Evolutionary conservation across 2,888 invertebrate genomes (phyloP).

Genomic region (Cryptocheilus praepositus): DNA sequence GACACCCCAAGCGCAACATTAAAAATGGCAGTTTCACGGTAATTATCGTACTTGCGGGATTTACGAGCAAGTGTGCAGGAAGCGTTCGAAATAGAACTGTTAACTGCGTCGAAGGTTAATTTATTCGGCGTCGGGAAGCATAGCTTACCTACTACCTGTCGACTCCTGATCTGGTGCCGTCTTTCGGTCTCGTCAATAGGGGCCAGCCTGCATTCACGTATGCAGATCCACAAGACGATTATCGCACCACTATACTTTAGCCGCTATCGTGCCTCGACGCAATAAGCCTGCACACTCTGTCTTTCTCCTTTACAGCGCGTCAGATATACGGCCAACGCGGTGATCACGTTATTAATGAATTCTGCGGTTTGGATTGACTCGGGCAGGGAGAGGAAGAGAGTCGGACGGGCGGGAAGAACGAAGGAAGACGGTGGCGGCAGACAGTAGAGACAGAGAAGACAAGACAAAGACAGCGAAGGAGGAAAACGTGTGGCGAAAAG

Average conservation of each 20-base stretch:
- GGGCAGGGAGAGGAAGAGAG: slow-evolving; percentile 15
- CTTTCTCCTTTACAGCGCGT: slow-evolving; percentile 2
- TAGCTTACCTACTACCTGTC: slow-evolving; percentile 14
- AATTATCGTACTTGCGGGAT: too few relatives aligned
- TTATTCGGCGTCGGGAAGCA: too few relatives aligned
- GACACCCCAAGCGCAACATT: too few relatives aligned
- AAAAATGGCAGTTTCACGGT: too few relatives aligned
- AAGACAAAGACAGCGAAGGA: neutral
- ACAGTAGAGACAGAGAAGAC: neutral
- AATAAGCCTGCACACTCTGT: slow-evolving; percentile 15
- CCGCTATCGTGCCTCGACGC: slow-evolving; percentile 22
- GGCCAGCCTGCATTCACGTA: slow-evolving; percentile 15
- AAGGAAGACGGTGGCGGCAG: neutral
- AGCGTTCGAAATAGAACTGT: too few relatives aligned
- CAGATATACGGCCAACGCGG: slow-evolving; percentile 20
- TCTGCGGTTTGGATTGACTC: slow-evolving; percentile 33
- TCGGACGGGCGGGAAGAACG: neutral
- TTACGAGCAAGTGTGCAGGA: too few relatives aligned
- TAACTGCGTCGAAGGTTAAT: too few relatives aligned
- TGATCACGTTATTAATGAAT: slow-evolving; percentile 45
- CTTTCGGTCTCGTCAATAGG: slow-evolving; percentile 6
- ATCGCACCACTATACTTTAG: slow-evolving; percentile 7
- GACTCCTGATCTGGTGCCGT: slow-evolving; percentile 14
- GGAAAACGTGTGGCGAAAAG: neutral
- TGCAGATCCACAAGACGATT: slow-evolving; percentile 13